Conservation (phyloP, 2,113 vertebrate species). For the Cyphomyrus plagiostoma region DNA sequence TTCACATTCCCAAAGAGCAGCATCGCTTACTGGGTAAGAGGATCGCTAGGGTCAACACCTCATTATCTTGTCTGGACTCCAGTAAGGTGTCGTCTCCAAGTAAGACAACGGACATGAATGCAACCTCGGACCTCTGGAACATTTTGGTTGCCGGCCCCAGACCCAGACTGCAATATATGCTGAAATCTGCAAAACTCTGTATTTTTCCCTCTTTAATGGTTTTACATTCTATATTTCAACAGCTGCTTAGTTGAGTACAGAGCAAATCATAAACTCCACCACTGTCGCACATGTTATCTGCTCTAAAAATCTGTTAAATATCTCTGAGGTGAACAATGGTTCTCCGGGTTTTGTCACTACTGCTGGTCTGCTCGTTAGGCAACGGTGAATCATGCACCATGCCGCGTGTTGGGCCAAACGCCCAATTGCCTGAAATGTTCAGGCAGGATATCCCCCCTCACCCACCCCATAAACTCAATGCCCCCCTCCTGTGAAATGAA, state of each 20-base stretch:
- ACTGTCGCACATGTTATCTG: not conserved
- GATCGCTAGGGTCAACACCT: not conserved
- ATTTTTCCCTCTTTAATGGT: not conserved
- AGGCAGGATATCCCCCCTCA: not conserved
- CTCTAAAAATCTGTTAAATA: not conserved
- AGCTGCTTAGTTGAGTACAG: not conserved
- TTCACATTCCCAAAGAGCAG: not conserved
- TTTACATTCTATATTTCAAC: not conserved
- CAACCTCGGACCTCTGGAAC: not conserved
- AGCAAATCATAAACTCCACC: not conserved
- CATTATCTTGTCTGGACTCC: not conserved
- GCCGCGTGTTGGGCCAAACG: not conserved
- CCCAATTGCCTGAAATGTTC: not conserved
- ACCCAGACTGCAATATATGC: not conserved
- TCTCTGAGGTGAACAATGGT: not conserved
- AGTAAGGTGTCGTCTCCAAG: not conserved
- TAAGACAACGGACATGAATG: not conserved
- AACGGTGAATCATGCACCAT: not conserved
- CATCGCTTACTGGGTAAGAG: not conserved
- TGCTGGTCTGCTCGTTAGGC: not conserved
- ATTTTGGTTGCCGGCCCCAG: not conserved
- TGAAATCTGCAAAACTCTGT: not conserved
- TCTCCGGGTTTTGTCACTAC: not conserved
- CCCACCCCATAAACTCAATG: constrained; percentile 11
- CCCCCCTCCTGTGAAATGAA: not conserved